Percentiles rank a stretch among this genome's conserved stretches.
phyloP scores from a whole-genome alignment of 2,888 invertebrate genomes.

The Camponotus fellah region DNA sequence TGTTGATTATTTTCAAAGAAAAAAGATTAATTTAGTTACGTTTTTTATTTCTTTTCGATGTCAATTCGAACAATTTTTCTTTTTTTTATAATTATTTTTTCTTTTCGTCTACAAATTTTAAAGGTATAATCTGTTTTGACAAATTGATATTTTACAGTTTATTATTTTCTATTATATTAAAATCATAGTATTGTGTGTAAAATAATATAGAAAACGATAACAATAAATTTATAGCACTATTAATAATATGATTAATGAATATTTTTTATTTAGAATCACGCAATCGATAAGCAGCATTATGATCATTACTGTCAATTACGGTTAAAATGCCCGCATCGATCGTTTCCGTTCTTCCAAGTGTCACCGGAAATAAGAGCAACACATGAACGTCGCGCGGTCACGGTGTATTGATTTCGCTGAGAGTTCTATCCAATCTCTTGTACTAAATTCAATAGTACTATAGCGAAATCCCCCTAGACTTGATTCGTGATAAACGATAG shows the following conservation, averaged over 20 bases:
- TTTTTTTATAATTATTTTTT: not conserved
- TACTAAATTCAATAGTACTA: constrained; percentile 24
- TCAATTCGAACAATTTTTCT: not conserved
- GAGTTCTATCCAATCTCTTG: not conserved
- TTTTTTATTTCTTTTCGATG: not conserved
- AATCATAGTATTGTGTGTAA: not conserved
- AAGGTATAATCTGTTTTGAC: not conserved
- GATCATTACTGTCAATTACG: constrained; percentile 19
- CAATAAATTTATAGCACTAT: not conserved
- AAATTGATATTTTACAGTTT: not conserved
- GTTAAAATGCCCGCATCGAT: constrained; percentile 41
- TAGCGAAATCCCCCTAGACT: constrained; percentile 1
- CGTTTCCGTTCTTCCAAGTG: constrained; percentile 51
- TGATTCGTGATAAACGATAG: not conserved
- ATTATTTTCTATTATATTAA: not conserved
- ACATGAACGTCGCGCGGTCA: constrained; percentile 71
- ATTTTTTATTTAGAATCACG: constrained; percentile 1
- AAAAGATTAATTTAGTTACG: constrained; percentile 16
- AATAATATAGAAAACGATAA: not conserved
- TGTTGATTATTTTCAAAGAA: not conserved
- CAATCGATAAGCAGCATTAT: not conserved
- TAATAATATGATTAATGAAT: not conserved
- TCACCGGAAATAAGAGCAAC: constrained; percentile 76
- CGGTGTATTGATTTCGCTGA: constrained; percentile 76
- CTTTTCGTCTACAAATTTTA: not conserved